Base-by-base conservation (phyloP, 1,140 invertebrate genomes). In the Drosophila tani region DNA sequence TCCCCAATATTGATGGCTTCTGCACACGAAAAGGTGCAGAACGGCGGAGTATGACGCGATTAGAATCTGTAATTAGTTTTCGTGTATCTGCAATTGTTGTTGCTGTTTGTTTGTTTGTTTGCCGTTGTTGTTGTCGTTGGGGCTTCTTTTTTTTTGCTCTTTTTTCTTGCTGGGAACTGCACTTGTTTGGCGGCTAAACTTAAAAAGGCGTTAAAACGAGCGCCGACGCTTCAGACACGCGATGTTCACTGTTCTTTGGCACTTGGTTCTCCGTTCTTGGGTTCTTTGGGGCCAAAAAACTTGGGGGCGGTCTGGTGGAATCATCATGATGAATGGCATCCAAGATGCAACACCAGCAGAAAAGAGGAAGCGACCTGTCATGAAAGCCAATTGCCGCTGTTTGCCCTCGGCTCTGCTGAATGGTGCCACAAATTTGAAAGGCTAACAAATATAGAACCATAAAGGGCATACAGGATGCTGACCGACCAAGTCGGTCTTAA, bases 21-120 rank as follows among this genome's bases (percentile, higher is more conserved):
- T 69, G 79, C 69, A 63, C 87, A 91, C 87, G 87, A 79, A 91
- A 82, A 69, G 69, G 63, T 29, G 70, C 35, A 73, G 43, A 53
- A 73, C 32, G 62, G 49, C n/a, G 82, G 65, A 76, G 78, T 91
- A 87, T 88, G 90, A 91, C 87, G 83, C 88, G 87, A 91, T 91
- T 91, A 91, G 87, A 91, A 91, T 91, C 87, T 91, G 81, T 91
- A 91, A 91, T 91, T 91, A 91, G 88, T 91, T 91, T 91, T 91
- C 86, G 86, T 90, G 86, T 91, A 91, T 87, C 87, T 87, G 80
- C 80, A 91, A 87, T 91, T 91, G 87, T 90, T 88, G 75, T 69
- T 74, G 49, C 32, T 63, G 63, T 46, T 78, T 69, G 27, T 59
- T 53, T 51, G 45, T 51, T 76, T 65, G 24, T 43, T 60, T 55